These are phyloP conservation scores for Ptychodera flava DNA, from an alignment of 35 echinoderm and acorn worm species.

Conservation along the genomic window DNA sequence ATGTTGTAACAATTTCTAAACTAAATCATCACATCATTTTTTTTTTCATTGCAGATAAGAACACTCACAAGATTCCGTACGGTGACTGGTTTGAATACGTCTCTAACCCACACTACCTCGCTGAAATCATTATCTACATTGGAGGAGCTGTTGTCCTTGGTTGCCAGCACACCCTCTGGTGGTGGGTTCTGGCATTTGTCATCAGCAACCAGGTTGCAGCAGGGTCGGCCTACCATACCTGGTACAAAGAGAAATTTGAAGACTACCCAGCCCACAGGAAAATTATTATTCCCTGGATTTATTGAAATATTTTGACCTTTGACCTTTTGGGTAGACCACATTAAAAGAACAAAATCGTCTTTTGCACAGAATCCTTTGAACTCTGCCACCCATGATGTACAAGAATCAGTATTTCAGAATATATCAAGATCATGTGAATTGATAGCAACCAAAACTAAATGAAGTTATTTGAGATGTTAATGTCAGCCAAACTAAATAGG, in stretches of 20 bases:
- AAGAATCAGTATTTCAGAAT: too few species aligned
- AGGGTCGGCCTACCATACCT: conserved; percentile 35
- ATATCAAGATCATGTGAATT: too few species aligned
- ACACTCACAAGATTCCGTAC: conserved; percentile 72
- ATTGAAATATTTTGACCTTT: too few species aligned
- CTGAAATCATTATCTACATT: conserved; percentile 71
- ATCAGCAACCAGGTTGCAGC: conserved; percentile 67
- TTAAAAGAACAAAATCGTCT: too few species aligned
- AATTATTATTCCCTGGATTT: conserved; percentile 63
- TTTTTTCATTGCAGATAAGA: conserved; percentile 35
- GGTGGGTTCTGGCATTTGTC: conserved; percentile 45
- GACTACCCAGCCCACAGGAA: conserved; percentile 78
- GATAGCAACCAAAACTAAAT: too few species aligned
- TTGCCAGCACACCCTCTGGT: conserved; percentile 42
- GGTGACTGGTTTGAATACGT: conserved; percentile 96
- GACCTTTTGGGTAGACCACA: too few species aligned
- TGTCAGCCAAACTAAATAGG: too few species aligned
- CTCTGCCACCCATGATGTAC: too few species aligned
- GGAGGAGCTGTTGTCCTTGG: conserved; percentile 51
- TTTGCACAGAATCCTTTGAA: too few species aligned
- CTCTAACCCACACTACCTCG: conserved; percentile 82
- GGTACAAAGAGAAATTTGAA: conserved; percentile 67
- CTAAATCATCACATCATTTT: too few species aligned
- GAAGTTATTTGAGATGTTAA: too few species aligned
- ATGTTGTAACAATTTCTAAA: too few species aligned